These are phyloP conservation scores for Philereme transversata DNA, from an alignment of 2,888 invertebrate genomes.

Conservation along the genomic window DNA sequence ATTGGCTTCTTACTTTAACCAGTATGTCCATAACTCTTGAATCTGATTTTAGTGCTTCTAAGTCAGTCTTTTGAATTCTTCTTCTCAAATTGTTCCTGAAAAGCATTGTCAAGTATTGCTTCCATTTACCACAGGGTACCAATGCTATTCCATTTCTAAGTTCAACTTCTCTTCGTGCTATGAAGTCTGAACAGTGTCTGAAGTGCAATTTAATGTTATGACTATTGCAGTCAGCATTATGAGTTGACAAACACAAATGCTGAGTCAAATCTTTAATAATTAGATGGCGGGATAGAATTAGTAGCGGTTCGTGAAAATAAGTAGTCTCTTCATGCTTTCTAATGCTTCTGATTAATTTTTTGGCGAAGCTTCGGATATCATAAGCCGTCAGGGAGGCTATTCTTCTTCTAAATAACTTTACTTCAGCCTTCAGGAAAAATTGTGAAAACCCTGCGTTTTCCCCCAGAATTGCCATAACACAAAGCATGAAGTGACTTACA, in stretches of 20 bases:
- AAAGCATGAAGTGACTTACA: slow-evolving; percentile 83
- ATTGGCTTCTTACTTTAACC: slow-evolving; percentile 51
- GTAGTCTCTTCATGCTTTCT: slow-evolving; percentile 50
- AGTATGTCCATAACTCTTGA: slow-evolving; percentile 64
- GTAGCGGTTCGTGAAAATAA: slow-evolving; percentile 51
- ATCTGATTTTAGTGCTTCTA: slow-evolving; percentile 58
- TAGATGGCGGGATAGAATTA: slow-evolving; percentile 61
- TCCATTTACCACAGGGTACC: slow-evolving; percentile 84
- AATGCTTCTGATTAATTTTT: slow-evolving; percentile 59
- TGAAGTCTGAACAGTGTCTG: slow-evolving; percentile 78
- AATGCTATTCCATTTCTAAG: slow-evolving; percentile 77
- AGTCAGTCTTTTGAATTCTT: slow-evolving; percentile 55
- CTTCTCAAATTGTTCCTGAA: slow-evolving; percentile 71
- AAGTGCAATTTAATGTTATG: slow-evolving; percentile 79
- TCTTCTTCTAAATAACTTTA: slow-evolving; percentile 59
- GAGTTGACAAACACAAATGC: slow-evolving; percentile 55
- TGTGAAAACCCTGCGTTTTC: slow-evolving; percentile 57
- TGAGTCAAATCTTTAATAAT: slow-evolving; percentile 63
- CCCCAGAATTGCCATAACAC: slow-evolving; percentile 65
- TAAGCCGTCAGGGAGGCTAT: slow-evolving; percentile 56
- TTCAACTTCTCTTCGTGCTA: slow-evolving; percentile 79
- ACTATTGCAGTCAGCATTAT: slow-evolving; percentile 50
- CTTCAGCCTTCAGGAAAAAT: slow-evolving; percentile 65
- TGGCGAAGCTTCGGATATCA: slow-evolving; percentile 66
- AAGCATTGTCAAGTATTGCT: slow-evolving; percentile 70